phyloP scores from a whole-genome alignment of 2,113 vertebrate species.

The Canis aureus region DNA sequence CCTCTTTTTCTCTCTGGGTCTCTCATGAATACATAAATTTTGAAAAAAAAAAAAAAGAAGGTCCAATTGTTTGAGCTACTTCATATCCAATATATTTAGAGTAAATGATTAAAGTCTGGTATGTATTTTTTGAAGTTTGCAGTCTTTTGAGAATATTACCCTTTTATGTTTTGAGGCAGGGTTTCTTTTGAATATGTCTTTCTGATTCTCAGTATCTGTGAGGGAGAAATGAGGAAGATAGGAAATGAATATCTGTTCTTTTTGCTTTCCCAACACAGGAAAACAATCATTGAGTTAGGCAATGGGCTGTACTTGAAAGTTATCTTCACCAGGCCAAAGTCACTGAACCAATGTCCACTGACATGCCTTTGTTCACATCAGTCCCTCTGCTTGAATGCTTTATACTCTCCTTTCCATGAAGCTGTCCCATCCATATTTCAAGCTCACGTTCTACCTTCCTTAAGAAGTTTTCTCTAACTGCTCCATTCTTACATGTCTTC shows the following conservation, averaged over 20 bases:
- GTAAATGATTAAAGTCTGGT: background rate
- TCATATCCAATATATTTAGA: background rate
- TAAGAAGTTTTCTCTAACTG: background rate
- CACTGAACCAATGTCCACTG: background rate
- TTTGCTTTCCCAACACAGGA: background rate
- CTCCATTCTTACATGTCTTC: background rate
- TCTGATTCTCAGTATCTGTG: background rate
- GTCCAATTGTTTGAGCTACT: background rate
- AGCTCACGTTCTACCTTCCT: background rate
- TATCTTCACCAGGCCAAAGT: background rate
- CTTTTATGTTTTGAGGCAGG: conserved; percentile 32
- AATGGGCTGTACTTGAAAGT: background rate
- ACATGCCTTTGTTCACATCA: background rate
- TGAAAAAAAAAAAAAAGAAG: background rate
- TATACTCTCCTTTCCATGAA: background rate
- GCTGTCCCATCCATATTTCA: background rate
- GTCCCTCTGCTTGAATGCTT: background rate
- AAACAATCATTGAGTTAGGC: background rate
- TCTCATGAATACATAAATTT: too few relatives aligned
- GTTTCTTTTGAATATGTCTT: background rate
- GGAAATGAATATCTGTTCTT: background rate
- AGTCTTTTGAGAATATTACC: background rate
- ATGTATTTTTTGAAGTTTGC: background rate
- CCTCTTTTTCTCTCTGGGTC: too few relatives aligned
- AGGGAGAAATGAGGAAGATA: background rate